Evolutionary conservation across 2,113 vertebrate species (phyloP).

Genomic region (Hippocampus comes): DNA sequence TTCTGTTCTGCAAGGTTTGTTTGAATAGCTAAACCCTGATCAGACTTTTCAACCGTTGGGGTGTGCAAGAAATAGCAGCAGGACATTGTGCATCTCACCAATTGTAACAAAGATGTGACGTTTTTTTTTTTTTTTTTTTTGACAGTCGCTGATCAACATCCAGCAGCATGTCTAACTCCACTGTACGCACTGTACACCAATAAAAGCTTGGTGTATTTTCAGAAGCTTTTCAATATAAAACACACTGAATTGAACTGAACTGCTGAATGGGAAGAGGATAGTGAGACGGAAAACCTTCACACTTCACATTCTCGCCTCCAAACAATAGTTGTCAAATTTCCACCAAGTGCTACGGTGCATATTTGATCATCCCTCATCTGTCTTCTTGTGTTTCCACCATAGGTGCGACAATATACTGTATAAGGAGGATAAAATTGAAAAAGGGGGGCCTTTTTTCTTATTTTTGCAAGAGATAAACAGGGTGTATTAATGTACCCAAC

Average conservation of each 20-base stretch:
- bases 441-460: neutral
- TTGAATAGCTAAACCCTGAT: neutral
- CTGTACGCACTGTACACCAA: neutral
- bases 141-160: neutral
- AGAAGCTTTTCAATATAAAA: neutral
- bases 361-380: neutral
- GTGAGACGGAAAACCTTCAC: neutral
- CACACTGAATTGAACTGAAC: neutral
- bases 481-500: slow-evolving; percentile 36
- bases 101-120: neutral
- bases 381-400: neutral
- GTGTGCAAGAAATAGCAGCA: neutral
- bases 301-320: neutral
- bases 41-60: neutral
- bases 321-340: neutral
- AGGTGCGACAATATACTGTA: neutral
- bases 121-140: neutral
- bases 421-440: slow-evolving; percentile 13
- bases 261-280: neutral
- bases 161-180: neutral
- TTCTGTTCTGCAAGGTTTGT: neutral
- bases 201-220: neutral
- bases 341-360: neutral
- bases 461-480: slow-evolving; percentile 46
- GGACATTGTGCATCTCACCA: neutral